Percentiles rank a stretch among this genome's conserved stretches.
phyloP scores from a whole-genome alignment of 1,140 invertebrate species.

The Apis florea region DNA sequence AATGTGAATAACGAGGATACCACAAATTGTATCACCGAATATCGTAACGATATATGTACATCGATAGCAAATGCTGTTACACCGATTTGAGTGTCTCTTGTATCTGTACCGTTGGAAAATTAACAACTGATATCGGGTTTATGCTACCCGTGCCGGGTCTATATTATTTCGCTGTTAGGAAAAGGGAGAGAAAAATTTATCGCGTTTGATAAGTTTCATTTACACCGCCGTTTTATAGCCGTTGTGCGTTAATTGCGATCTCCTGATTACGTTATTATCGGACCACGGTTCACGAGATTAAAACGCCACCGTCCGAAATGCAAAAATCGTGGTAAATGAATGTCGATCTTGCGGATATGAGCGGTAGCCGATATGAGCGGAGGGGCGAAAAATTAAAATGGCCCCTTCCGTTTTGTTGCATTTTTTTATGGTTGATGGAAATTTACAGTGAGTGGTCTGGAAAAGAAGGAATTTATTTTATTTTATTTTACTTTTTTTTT shows the following conservation, averaged over 20 bases:
- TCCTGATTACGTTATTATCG: constrained; percentile 16
- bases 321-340: neutral
- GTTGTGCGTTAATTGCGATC: constrained; percentile 14
- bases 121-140: constrained; percentile 1
- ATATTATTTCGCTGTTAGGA: neutral
- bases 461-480: neutral
- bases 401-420: neutral
- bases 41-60: constrained; percentile 8
- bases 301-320: neutral
- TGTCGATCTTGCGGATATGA: constrained; percentile 1
- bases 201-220: constrained; percentile 37
- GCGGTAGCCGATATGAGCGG: neutral
- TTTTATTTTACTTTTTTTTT: neutral
- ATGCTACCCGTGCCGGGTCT: neutral
- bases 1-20: constrained; percentile 7
- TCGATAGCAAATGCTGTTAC: neutral
- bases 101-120: neutral
- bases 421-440: neutral
- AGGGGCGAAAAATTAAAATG: neutral
- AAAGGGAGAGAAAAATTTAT: constrained; percentile 20
- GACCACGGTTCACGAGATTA: neutral
- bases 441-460: neutral
- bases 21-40: constrained; percentile 30
- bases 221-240: constrained; percentile 16
- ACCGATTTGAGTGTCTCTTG: neutral